Conservation (phyloP, 2,113 vertebrate genomes). For the Camelus dromedarius region DNA sequence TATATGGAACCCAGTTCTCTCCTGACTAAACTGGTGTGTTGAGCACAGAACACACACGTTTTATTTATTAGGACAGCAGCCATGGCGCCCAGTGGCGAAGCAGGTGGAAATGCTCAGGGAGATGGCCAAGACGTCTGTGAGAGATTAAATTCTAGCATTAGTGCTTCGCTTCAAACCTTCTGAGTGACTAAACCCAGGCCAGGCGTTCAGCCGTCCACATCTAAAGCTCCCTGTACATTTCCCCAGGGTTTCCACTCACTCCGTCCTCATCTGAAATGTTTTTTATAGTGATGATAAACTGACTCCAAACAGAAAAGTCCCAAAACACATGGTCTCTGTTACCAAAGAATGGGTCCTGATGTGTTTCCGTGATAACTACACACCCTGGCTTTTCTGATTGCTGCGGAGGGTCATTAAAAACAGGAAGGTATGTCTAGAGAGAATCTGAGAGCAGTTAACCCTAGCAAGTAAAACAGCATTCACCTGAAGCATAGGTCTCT, state of each 20-base stretch:
- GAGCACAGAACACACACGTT: constrained; percentile 68
- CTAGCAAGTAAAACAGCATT: background rate
- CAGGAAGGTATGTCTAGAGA: background rate
- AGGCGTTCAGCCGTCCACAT: constrained; percentile 31
- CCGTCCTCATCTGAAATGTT: constrained; percentile 66
- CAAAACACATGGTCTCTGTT: constrained; percentile 62
- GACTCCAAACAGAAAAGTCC: constrained; percentile 54
- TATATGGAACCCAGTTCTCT: background rate
- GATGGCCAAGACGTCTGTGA: background rate
- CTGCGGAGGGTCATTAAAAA: background rate
- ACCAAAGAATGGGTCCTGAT: background rate
- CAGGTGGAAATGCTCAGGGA: constrained; percentile 77
- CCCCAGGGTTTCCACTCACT: constrained; percentile 43
- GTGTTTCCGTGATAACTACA: background rate
- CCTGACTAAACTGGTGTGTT: background rate
- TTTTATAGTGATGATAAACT: constrained; percentile 72
- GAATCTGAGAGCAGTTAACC: constrained; percentile 12
- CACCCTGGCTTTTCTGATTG: background rate
- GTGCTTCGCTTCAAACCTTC: background rate
- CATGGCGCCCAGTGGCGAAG: background rate
- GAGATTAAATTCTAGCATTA: constrained; percentile 38
- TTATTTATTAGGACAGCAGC: constrained; percentile 44
- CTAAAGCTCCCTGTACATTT: background rate
- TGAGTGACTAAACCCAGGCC: constrained; percentile 30
- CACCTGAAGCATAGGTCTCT: background rate